Conservation (phyloP, 2,888 invertebrate genomes). For the Hypomecis atomaria region DNA sequence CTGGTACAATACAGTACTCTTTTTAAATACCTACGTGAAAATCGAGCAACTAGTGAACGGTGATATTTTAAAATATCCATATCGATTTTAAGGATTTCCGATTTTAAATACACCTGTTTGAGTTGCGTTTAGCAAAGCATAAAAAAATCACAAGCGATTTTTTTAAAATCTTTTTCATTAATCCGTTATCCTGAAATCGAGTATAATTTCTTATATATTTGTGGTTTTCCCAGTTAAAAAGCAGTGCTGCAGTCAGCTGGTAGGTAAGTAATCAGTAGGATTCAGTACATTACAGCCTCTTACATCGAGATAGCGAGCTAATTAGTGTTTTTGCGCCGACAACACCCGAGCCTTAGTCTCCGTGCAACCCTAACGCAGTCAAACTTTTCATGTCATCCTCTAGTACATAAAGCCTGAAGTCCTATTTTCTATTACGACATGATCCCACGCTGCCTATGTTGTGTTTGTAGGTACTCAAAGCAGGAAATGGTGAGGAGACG, state of each 20-base stretch:
- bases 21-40: too few relatives aligned
- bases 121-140: too few relatives aligned
- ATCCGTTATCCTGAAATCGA: too few relatives aligned
- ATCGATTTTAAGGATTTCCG: too few relatives aligned
- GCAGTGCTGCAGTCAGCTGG: slow-evolving; percentile 2
- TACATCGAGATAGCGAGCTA: slow-evolving; percentile 49
- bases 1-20: too few relatives aligned
- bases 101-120: too few relatives aligned
- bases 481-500: slow-evolving; percentile 65
- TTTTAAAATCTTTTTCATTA: too few relatives aligned
- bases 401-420: slow-evolving; percentile 3
- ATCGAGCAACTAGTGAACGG: too few relatives aligned
- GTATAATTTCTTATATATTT: not conserved
- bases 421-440: slow-evolving; percentile 9
- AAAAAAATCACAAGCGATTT: too few relatives aligned
- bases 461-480: slow-evolving; percentile 49
- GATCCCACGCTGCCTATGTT: slow-evolving; percentile 22
- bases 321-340: slow-evolving; percentile 61
- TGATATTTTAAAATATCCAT: too few relatives aligned
- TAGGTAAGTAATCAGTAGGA: not conserved
- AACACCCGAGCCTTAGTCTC: slow-evolving; percentile 36
- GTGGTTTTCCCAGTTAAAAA: slow-evolving; percentile 2
- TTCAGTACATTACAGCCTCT: slow-evolving; percentile 9
- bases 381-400: not conserved
- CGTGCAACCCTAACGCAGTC: not conserved